These are phyloP conservation scores for Coregonus ussuriensis DNA, from an alignment of 2,797 vertebrate genomes.

Conservation along the genomic window DNA sequence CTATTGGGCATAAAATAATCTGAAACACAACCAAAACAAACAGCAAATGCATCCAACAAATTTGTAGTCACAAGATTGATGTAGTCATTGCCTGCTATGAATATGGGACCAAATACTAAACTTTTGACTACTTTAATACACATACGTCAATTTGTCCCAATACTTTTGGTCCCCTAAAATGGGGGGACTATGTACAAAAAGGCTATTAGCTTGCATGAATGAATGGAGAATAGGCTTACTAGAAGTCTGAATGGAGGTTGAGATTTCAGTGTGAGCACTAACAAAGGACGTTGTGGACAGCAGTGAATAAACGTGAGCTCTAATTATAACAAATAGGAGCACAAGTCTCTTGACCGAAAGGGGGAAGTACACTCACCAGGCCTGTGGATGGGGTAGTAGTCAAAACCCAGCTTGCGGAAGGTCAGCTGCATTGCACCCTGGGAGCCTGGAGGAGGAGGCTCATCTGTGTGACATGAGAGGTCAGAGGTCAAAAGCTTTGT, in stretches of 20 bases:
- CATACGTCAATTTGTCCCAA: too few relatives aligned
- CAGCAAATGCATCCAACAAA: too few relatives aligned
- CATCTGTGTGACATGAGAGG: slow-evolving; percentile 67
- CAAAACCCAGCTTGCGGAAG: slow-evolving; percentile 90
- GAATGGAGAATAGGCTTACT: slow-evolving; percentile 20
- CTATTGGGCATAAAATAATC: too few relatives aligned
- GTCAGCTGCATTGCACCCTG: slow-evolving; percentile 98
- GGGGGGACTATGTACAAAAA: too few relatives aligned
- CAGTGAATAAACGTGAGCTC: slow-evolving; percentile 8
- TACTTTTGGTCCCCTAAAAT: too few relatives aligned
- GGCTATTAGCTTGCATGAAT: neutral
- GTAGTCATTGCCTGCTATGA: too few relatives aligned
- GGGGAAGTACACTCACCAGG: slow-evolving; percentile 78
- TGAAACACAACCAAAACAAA: too few relatives aligned
- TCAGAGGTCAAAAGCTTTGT: slow-evolving; percentile 23
- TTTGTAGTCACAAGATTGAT: too few relatives aligned
- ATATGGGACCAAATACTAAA: too few relatives aligned
- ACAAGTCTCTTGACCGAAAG: neutral
- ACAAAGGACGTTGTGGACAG: slow-evolving; percentile 30
- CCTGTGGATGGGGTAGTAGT: slow-evolving; percentile 95
- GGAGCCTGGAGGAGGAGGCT: slow-evolving; percentile 78
- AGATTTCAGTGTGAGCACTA: slow-evolving; percentile 26
- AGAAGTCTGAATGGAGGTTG: slow-evolving; percentile 41
- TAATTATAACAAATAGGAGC: neutral
- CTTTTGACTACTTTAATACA: too few relatives aligned